Conservation (phyloP, 2,113 vertebrate genomes). For the Cynocephalus volans region DNA sequence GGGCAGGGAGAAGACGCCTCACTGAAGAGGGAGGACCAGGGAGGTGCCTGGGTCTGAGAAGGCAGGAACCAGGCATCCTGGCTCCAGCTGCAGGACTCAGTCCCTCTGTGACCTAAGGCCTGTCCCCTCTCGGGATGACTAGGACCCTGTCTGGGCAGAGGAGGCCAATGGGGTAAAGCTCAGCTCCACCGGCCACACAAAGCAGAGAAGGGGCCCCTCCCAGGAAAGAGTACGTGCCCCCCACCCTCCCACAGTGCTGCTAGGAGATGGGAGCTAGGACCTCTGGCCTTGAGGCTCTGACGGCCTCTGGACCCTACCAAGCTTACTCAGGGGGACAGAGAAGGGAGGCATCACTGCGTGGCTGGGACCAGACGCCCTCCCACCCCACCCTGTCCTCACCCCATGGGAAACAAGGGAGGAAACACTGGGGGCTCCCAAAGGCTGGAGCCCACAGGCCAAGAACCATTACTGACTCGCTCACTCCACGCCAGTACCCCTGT, state of each 20-base stretch:
- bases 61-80: accelerated
- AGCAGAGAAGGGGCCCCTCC: too few species aligned
- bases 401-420: not conserved
- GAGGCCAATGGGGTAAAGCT: not conserved
- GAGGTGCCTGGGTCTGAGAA: not conserved
- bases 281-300: not conserved
- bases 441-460: not conserved
- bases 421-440: not conserved
- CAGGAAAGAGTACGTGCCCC: accelerated
- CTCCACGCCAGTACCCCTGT: not conserved
- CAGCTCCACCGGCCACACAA: accelerated
- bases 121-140: not conserved
- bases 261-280: not conserved
- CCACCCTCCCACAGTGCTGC: accelerated
- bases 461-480: not conserved
- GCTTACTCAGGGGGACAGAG: too few species aligned
- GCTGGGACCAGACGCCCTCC: not conserved
- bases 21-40: not conserved
- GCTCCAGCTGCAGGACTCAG: not conserved
- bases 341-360: not conserved
- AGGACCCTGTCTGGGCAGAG: accelerated
- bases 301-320: not conserved
- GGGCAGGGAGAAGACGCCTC: not conserved
- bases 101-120: not conserved
- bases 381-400: too few species aligned